Evolutionary conservation across 2,113 vertebrate species (phyloP), one percentile per base, ranked within the genome.

Genomic region (Danionella cerebrum): DNA sequence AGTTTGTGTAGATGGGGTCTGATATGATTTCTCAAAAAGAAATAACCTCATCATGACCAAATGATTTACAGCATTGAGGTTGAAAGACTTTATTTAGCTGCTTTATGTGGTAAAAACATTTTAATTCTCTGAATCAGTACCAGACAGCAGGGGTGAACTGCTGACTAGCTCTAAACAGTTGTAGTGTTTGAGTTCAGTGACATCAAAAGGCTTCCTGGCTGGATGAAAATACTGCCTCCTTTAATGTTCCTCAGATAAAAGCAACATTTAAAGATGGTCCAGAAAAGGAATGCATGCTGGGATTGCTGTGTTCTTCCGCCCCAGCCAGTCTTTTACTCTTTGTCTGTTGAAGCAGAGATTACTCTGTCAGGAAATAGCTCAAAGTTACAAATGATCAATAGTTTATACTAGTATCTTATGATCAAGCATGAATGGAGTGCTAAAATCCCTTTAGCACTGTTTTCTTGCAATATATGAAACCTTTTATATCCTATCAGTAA

Each of bases 201-300:
- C 77, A 83, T 86, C 84, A 86, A 84, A 86, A 75, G 47, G 79
- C 77, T 81, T 84, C 79, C 75, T 84, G 62, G 70, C 69, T 33
- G 53, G 77, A 78, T 72, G 74, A n/a, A n/a, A n/a, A n/a, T n/a
- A 11, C 64, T 48, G 33, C 14, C 19, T 52, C 31, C 67, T 74
- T 72, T 82, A 69, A 73, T 69, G 71, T 64, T 29, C 33, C 63
- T 73, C 54, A 72, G 71, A 74, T 52, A 35, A 27, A 35, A 14
- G 51, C 27, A 62, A 70, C 57, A 60, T 60, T 33, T 67, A 36
- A 52, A 60, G 33, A 65, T 42, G 14, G 31, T 35, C 33, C 53
- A 69, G 64, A 35, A 54, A 68, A 16, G 42, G 68, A 65, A 33
- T 19, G 9, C 14, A 18, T 53, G 36, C 39, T 63, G 6, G 13